A percentile compares a stretch with the other conserved stretches of the same genome.
phyloP scores from a whole-genome alignment of 1,140 invertebrate genomes.

The Bursaphelenchus mucronatus region DNA sequence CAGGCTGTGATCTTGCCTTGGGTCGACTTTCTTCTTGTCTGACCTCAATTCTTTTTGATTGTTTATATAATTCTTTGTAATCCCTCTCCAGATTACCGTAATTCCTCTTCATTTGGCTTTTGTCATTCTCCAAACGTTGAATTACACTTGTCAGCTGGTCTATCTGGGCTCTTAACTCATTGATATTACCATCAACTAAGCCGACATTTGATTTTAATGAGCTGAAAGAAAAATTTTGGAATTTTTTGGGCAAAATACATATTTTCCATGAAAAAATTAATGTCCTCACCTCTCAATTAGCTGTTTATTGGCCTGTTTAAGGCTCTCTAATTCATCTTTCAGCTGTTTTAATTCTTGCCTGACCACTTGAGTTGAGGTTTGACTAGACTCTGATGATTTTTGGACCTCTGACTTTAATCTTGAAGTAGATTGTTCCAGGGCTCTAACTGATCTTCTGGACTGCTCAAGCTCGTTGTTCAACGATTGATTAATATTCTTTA shows the following conservation, averaged over 20 bases:
- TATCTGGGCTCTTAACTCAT: too few relatives aligned
- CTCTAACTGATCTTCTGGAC: slow-evolving; percentile 22
- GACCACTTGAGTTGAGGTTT: slow-evolving; percentile 29
- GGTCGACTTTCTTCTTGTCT: slow-evolving; percentile 17
- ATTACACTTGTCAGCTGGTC: too few relatives aligned
- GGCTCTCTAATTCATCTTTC: slow-evolving; percentile 36
- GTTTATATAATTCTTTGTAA: neutral
- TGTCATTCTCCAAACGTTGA: too few relatives aligned
- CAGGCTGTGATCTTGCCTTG: slow-evolving; percentile 1
- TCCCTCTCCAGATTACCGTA: too few relatives aligned
- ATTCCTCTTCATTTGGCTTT: too few relatives aligned
- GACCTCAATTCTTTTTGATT: neutral
- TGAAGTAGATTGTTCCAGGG: slow-evolving; percentile 24
- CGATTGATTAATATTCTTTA: slow-evolving; percentile 34
- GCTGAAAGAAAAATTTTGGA: too few relatives aligned
- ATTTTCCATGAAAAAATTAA: too few relatives aligned
- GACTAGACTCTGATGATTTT: slow-evolving; percentile 10
- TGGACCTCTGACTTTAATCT: slow-evolving; percentile 19
- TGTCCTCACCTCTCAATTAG: slow-evolving; percentile 32
- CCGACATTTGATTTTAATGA: too few relatives aligned
- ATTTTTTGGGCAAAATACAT: too few relatives aligned
- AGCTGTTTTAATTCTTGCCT: slow-evolving; percentile 35
- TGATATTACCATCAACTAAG: too few relatives aligned
- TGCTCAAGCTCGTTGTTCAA: slow-evolving; percentile 26
- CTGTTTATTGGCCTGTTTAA: slow-evolving; percentile 41